Conservation (phyloP, 2,113 vertebrate species). For the Atrichornis clamosus region DNA sequence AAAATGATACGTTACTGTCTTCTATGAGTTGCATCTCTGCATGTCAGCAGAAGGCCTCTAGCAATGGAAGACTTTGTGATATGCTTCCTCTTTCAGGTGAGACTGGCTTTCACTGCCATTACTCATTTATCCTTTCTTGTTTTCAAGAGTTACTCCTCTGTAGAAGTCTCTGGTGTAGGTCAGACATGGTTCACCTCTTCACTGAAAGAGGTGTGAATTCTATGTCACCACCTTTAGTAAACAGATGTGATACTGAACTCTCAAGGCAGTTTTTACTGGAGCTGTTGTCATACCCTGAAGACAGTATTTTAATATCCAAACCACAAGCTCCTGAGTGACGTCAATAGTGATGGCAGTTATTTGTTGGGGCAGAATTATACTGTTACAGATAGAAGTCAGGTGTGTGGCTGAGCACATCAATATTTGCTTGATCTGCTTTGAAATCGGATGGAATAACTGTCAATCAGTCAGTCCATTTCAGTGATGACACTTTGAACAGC, state of each 20-base stretch:
- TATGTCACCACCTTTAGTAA: neutral
- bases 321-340: neutral
- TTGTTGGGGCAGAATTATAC: neutral
- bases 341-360: neutral
- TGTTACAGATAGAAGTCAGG: neutral
- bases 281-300: neutral
- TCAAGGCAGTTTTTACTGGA: neutral
- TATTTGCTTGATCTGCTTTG: neutral
- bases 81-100: slow-evolving; percentile 71
- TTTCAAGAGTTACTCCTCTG: neutral
- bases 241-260: neutral
- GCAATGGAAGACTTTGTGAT: neutral
- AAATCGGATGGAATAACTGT: neutral
- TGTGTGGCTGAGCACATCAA: neutral
- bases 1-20: slow-evolving; percentile 73
- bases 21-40: slow-evolving; percentile 61
- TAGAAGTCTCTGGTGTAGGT: neutral
- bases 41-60: slow-evolving; percentile 26
- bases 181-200: neutral
- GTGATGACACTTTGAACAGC: neutral
- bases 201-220: neutral
- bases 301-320: neutral
- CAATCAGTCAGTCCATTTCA: neutral
- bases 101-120: neutral
- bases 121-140: neutral